Base-by-base conservation (phyloP, 2,888 invertebrate genomes). In the Calameuta filiformis region DNA sequence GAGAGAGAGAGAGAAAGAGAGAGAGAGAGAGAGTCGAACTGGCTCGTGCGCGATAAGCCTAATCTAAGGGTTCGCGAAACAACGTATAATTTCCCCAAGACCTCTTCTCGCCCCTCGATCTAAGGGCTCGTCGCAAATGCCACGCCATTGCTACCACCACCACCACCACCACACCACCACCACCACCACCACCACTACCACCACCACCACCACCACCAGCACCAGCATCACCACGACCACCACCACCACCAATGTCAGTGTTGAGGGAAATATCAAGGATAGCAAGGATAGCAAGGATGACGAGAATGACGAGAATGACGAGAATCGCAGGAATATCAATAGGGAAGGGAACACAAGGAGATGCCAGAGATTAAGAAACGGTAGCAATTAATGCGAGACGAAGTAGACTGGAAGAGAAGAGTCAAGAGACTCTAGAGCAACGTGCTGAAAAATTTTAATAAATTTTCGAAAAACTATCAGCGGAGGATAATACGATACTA, bases 11-110 rank as follows among this genome's bases (percentile, higher is more conserved):
- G 33, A 33, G 33, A 33, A 3, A 33, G 35, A 0, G 35, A 12
- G 35, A 35, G 3, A 35, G 12, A 15, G 6, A 15, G 75, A 77
- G 77, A 68, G 75, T 76, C 76, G 77, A 85, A 84, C 84, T 79
- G 82, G 85, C 83, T 84, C 84, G 85, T 40, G 40, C 80, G 82
- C 84, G 86, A 87, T 87, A 87, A 87, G 87, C 83, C 84, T 87
- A 87, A 87, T 87, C 85, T 87, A 84, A 86, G 86, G 85, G 84
- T 85, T 84, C 81, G 56, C 34, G 68, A 76, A 40, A 68, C 76
- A 35, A 56, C 71, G 71, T 30, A 71, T 71, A 71, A 71, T 71
- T 71, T 71, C n/a, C 71, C 71, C 71, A 31, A 31, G 30, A 71
- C 71, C 71, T 31, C 71, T 31, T 71, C 71, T 71, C 33, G 12